Base-by-base conservation (phyloP, 2,888 invertebrate species). In the Zootermopsis nevadensis region DNA sequence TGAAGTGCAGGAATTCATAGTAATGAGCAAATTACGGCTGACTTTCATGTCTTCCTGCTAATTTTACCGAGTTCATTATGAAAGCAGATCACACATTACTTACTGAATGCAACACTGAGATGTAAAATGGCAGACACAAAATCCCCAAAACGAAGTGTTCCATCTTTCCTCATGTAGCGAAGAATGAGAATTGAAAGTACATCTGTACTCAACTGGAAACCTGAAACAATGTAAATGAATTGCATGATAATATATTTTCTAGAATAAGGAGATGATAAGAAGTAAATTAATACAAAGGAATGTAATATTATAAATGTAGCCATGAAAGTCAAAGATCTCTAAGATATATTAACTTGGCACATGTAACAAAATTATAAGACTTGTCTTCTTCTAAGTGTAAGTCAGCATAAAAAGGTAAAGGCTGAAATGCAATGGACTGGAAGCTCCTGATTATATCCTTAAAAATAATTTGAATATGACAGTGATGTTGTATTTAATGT, bases 101-200 rank as follows among this genome's bases (percentile, higher is more conserved):
- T 91, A 96, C 97, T 95, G 89, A 98, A 98, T 30, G 97, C 96
- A 81, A 97, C 94, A 86, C 96, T 96, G 84, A 98, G 91, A 88
- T 97, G 97, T 87, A 98, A 91, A 87, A 98, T 95, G 72, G 97
- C 95, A 0, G 96, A 96, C 2, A 97, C 97, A 88, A 97, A 98
- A 89, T 98, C 98, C 19, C 97, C 97, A 88, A 98, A 96, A 86
- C 98, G 91, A 74, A 98, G 91, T 83, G 97, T 97, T 66, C 97
- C 97, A 88, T 98, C 98, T 89, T 97, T 97, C 86, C 97, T 92
- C 95, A 97, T 97, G 87, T 97, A 97, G 85, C 97, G 92, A 85
- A 97, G 91, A 84, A 97, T 94, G 15, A 98, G 91, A 79, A 96
- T 93, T 12, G 95, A 94, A 88, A 98, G 91, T 42, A 96, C 95